A percentile compares a stretch with the other conserved stretches of the same genome.
Conservation (phyloP, 2,797 vertebrate genomes). For the Myotis planiceps region DNA sequence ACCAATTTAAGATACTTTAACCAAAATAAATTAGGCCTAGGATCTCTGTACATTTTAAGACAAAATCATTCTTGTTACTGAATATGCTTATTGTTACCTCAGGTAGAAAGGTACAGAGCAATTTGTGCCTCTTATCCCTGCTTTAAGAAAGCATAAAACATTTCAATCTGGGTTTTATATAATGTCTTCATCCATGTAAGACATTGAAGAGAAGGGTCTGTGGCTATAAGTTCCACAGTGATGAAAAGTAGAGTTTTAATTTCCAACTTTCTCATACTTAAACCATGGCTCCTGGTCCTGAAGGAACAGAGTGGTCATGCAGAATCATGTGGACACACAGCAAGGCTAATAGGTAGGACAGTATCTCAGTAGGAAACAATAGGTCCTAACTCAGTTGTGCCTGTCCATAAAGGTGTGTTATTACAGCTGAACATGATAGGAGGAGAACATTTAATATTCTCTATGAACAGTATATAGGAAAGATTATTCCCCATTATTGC, state of each 20-base stretch:
- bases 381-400: conserved; percentile 33
- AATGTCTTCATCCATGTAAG: neutral
- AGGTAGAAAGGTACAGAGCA: neutral
- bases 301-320: neutral
- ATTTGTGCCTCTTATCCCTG: neutral
- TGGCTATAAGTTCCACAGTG: neutral
- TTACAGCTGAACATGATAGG: neutral
- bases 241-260: neutral
- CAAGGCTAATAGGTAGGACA: neutral
- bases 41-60: neutral
- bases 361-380: neutral
- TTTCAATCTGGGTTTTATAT: neutral
- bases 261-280: neutral
- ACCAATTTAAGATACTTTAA: neutral
- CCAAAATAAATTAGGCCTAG: neutral
- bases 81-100: neutral
- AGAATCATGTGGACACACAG: neutral
- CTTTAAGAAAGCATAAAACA: neutral
- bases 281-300: neutral
- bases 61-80: neutral
- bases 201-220: neutral
- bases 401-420: conserved; percentile 35
- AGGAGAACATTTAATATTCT: neutral
- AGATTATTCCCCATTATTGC: neutral
- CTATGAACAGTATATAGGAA: neutral